Evolutionary conservation across 1,140 invertebrate species (phyloP), one percentile per base, ranked within the genome.

Genomic region (Caerostris darwini): DNA sequence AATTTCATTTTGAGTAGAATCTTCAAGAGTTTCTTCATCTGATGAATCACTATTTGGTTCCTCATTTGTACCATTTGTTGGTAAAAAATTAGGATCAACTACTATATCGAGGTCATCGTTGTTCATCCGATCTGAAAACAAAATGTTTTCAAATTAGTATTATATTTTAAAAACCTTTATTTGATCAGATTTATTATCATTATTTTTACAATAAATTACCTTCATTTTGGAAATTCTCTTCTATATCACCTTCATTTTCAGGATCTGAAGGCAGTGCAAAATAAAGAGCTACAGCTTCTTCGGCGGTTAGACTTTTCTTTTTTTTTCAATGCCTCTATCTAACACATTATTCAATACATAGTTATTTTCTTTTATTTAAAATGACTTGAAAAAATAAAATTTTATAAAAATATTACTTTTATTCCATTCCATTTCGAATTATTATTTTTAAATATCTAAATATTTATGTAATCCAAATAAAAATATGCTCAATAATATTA

Each of bases 401-500:
- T n/a, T 87, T 87, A 87, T 59, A 87, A 19, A 61, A 87, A n/a
- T 85, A 19, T 59, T 64, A 87, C n/a, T 85, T 85, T 57, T 87
- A 64, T 59, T 34, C 34, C 59, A 61, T 87, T 64, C 59, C 57
- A 87, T 67, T 87, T 87, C 58, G 85, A 87, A 87, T 59, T 64
- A 87, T 87, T n/a, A n/a, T n/a, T n/a, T n/a, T n/a, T n/a, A n/a
- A n/a, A n/a, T n/a, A n/a, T 87, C 58, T 87, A 87, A 87, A 87
- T 64, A 87, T 64, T 87, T 61, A 87, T 87, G 59, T 64, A 87
- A 87, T 87, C 5, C 19, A 87, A 87, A 87, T 64, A 17, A 64
- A 87, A 87, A 87, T 64, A 87, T 87, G 19, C 85, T 61, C 57
- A 87, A 67, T 64, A 87, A 87, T 87, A 87, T 64, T 87, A 87